Percentiles rank a stretch among this genome's conserved stretches.
phyloP scores from a whole-genome alignment of 2,113 vertebrate species.

The Columba janthina region DNA sequence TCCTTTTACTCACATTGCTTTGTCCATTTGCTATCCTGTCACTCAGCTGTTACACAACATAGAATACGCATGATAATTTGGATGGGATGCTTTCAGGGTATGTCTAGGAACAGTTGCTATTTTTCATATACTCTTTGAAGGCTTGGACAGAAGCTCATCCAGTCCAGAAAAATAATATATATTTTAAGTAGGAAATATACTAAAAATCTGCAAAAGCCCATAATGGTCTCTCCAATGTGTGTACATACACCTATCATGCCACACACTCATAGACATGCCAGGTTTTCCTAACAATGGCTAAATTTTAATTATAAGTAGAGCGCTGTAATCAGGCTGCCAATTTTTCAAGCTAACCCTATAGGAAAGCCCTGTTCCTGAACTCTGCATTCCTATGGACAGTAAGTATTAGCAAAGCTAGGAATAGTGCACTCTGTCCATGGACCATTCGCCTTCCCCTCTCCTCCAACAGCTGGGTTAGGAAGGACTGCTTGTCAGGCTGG shows the following conservation, averaged over 20 bases:
- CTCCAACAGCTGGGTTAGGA: not conserved
- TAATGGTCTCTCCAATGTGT: not conserved
- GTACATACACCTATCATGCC: not conserved
- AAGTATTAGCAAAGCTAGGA: not conserved
- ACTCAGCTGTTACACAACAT: not conserved
- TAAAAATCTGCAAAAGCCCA: not conserved
- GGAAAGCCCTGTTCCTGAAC: not conserved
- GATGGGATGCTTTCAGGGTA: not conserved
- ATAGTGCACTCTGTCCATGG: not conserved
- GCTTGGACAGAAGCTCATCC: not conserved
- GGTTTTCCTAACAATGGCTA: not conserved
- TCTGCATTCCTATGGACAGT: not conserved
- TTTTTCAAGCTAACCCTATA: not conserved
- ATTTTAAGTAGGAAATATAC: not conserved
- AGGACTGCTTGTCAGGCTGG: not conserved
- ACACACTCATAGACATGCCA: not conserved
- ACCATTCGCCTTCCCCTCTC: not conserved
- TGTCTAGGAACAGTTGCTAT: not conserved
- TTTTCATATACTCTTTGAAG: not conserved
- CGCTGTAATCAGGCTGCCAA: not conserved
- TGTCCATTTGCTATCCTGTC: not conserved
- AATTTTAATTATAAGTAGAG: not conserved
- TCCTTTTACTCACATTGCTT: not conserved
- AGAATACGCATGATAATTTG: not conserved
- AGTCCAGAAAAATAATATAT: rapidly evolving